Base-by-base conservation (phyloP, 2,113 vertebrate species). In the Mola mola region DNA sequence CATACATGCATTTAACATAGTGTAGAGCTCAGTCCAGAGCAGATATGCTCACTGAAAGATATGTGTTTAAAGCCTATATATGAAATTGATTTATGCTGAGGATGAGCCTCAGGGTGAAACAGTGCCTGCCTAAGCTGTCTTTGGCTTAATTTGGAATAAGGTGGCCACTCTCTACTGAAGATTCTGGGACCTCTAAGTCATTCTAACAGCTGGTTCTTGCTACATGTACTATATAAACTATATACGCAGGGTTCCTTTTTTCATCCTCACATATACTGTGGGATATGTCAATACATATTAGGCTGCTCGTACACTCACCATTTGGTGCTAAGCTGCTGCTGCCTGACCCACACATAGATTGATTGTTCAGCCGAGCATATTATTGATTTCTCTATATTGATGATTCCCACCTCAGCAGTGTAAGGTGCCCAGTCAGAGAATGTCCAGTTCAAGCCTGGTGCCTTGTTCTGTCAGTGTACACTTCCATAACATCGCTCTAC, bases 361-460 rank as follows among this genome's bases (percentile, higher is more conserved):
- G 65, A 83, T 77, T 62, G 50, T 66, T 66, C 37, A 50, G 52
- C 36, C 36, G 22, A 26, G 51, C 49, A 24, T 21, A 26, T 49
- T 50, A 71, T 56, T 55, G 66, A 82, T 75, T 43, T 37, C 48
- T 64, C 22, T 8, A 12, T 28, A 52, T 19, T 38, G 40, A 47
- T 60, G 44, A 64, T 75, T 68, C 15, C 19, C 17, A n/a, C n/a
- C 19, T 51, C 34, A 56, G 44, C 50, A 37, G 40, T 16, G 34
- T 13, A 20, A 56, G 53, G 17, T 57, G 26, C 7, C 20, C 53
- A 8, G 16, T 20, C 17, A 41, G 33, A 60, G 36, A 59, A 33
- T 9, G 9, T 34, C 43, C 44, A 53, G 4, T 19, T 62, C 43
- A 43, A 21, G 5, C 17, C 31, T 2, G 24, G 17, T 33, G 46